These are phyloP conservation scores for Laupala kohalensis DNA, from an alignment of 1,140 invertebrate species.

Conservation along the genomic window DNA sequence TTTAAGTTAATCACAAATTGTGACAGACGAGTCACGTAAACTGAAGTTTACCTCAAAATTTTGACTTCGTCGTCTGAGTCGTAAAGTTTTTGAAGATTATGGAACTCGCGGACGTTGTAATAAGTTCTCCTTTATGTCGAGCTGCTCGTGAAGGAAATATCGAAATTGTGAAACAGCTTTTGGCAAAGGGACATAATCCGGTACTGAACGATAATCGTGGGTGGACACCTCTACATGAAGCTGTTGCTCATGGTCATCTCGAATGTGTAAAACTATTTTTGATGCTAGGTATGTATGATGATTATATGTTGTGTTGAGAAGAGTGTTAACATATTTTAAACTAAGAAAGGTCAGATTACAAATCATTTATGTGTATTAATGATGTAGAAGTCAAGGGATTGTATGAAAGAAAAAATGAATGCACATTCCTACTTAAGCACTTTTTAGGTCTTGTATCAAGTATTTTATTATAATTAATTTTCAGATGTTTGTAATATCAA, in stretches of 20 bases:
- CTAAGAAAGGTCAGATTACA: neutral
- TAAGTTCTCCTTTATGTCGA: neutral
- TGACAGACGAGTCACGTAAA: too few species aligned
- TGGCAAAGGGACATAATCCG: neutral
- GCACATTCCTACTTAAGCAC: neutral
- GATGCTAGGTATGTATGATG: neutral
- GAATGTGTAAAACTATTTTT: neutral
- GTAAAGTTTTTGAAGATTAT: too few species aligned
- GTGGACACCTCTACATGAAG: slow-evolving; percentile 2
- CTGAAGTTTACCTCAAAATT: too few species aligned
- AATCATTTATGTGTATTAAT: neutral
- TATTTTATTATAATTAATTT: neutral
- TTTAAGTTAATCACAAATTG: too few species aligned
- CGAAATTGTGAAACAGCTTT: neutral
- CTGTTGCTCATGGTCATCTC: neutral
- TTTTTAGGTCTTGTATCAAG: neutral
- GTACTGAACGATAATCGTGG: neutral
- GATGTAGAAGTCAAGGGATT: neutral
- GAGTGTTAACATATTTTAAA: neutral
- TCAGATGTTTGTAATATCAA: neutral
- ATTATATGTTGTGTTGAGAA: neutral
- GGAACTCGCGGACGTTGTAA: too few species aligned
- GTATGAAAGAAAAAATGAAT: neutral
- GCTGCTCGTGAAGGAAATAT: neutral
- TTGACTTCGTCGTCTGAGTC: too few species aligned